Conservation (phyloP, 2,888 invertebrate species). For the Imbricaverruca yamaguchii region DNA sequence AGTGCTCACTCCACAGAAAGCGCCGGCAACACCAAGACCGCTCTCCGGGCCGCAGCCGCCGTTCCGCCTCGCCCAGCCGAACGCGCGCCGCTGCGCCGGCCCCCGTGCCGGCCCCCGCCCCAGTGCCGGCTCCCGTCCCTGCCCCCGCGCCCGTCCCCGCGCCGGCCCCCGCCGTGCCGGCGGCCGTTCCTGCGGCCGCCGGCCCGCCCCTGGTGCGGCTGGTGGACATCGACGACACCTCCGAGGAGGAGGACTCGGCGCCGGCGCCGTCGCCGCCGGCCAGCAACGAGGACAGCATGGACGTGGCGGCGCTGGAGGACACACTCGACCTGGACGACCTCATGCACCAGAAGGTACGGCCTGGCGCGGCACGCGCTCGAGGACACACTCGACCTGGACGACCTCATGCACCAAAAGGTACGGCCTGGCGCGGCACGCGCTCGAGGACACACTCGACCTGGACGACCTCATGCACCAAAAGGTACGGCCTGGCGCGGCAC, state of each 20-base stretch:
- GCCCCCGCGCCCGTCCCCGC: background rate
- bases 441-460: too few species aligned
- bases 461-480: too few species aligned
- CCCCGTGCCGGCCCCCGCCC: too few species aligned
- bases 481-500: too few species aligned
- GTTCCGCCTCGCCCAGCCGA: background rate
- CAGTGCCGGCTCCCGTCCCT: background rate
- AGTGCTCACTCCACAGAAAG: background rate
- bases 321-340: slow-evolving; percentile 2
- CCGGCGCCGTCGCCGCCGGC: background rate
- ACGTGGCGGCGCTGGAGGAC: slow-evolving; percentile 1
- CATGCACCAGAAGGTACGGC: slow-evolving; percentile 2
- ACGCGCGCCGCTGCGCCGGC: background rate
- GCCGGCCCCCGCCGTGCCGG: background rate
- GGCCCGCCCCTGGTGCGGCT: background rate
- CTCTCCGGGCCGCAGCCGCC: background rate
- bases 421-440: too few species aligned
- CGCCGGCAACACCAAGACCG: background rate
- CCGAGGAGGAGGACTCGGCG: background rate
- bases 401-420: too few species aligned
- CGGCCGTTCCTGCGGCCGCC: background rate
- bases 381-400: too few species aligned
- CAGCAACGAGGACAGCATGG: background rate
- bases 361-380: too few species aligned
- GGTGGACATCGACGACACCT: background rate